phyloP scores from a whole-genome alignment of 2,797 vertebrate species.

The Takifugu rubripes region DNA sequence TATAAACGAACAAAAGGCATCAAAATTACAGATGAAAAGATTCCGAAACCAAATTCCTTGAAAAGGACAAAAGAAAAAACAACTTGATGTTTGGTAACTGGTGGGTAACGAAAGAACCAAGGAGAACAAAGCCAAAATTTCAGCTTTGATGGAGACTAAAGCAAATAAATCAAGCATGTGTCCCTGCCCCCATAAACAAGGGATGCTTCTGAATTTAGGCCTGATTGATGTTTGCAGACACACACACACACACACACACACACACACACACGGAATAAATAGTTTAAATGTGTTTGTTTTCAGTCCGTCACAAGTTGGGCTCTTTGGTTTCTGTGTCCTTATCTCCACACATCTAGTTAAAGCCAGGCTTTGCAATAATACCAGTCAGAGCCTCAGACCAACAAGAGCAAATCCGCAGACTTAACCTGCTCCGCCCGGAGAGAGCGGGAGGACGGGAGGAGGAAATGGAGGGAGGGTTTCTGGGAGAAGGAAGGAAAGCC shows the following conservation, averaged over 20 bases:
- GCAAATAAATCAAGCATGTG: not conserved
- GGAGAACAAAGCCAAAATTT: conserved; percentile 29
- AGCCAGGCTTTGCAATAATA: conserved; percentile 24
- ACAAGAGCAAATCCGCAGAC: conserved; percentile 52
- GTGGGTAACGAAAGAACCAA: conserved; percentile 16
- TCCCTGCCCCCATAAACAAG: not conserved
- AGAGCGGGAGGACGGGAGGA: not conserved
- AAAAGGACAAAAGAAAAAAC: too few relatives aligned
- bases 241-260: conserved; percentile 3
- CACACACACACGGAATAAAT: not conserved
- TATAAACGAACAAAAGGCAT: too few relatives aligned
- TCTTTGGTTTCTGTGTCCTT: conserved; percentile 13
- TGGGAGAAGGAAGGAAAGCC: not conserved
- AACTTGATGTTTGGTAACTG: conserved; percentile 3
- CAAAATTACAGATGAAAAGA: too few relatives aligned
- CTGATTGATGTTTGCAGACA: not conserved
- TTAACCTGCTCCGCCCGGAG: conserved; percentile 52
- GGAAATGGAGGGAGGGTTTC: not conserved
- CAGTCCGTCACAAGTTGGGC: not conserved
- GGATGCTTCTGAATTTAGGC: not conserved
- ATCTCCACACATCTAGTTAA: conserved; percentile 16
- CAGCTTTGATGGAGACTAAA: conserved; percentile 3
- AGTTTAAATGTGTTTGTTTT: not conserved
- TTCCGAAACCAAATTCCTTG: too few relatives aligned
- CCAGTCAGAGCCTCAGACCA: conserved; percentile 38